A percentile compares a stretch with the other conserved stretches of the same genome.
These are phyloP conservation scores for Brachyhypopomus gauderio DNA, from an alignment of 2,113 vertebrate genomes.

Conservation along the genomic window DNA sequence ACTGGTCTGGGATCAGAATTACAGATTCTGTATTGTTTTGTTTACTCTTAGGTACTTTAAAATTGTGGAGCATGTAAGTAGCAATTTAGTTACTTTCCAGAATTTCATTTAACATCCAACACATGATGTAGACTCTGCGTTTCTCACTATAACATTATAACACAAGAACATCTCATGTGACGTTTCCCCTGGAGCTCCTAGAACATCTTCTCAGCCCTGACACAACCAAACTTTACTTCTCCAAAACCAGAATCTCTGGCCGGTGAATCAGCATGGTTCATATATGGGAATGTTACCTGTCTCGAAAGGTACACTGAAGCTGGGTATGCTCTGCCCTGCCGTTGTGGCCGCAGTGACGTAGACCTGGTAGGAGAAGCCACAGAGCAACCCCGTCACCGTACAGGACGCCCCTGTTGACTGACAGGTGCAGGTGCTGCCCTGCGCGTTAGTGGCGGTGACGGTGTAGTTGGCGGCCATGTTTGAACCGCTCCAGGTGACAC, in stretches of 20 bases:
- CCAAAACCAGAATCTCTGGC: neutral
- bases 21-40: neutral
- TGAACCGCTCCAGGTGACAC: slow-evolving; percentile 76
- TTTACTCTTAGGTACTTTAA: no score
- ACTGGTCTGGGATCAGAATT: neutral
- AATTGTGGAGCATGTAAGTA: no score
- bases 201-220: neutral
- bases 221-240: neutral
- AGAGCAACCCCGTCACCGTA: slow-evolving; percentile 75
- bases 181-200: neutral
- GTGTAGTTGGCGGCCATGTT: slow-evolving; percentile 78
- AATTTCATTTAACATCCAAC: neutral
- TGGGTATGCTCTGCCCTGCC: slow-evolving; percentile 83
- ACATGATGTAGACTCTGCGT: neutral
- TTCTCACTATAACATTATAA: neutral
- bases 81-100: no score
- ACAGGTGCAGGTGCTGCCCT: slow-evolving; percentile 62
- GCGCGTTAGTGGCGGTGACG: slow-evolving; percentile 64
- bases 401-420: slow-evolving; percentile 74
- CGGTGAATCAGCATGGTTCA: neutral
- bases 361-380: slow-evolving; percentile 83
- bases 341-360: slow-evolving; percentile 73
- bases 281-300: slow-evolving; percentile 72
- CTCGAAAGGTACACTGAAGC: slow-evolving; percentile 82
- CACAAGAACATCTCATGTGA: neutral